Evolutionary conservation across 2,113 vertebrate species (phyloP).

Genomic region (Periophthalmus modestus): DNA sequence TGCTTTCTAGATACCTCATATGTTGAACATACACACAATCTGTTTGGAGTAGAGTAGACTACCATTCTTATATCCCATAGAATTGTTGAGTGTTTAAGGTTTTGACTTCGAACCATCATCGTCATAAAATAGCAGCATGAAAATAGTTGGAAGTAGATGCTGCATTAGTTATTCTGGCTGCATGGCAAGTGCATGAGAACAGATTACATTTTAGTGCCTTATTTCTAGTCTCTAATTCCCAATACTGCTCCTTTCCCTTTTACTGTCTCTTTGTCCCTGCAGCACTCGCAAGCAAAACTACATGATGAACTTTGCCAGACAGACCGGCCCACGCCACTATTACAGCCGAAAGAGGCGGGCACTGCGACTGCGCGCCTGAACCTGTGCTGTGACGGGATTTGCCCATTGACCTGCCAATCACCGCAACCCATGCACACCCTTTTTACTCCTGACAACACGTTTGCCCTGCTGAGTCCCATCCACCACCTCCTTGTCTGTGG

Average conservation of each 20-base stretch:
- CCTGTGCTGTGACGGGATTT: slow-evolving; percentile 58
- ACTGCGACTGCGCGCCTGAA: slow-evolving; percentile 88
- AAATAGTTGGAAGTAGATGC: slow-evolving; percentile 29
- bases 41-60: slow-evolving; percentile 41
- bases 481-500: slow-evolving; percentile 50
- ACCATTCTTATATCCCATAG: slow-evolving; percentile 40
- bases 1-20: slow-evolving; percentile 49
- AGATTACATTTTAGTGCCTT: slow-evolving; percentile 15
- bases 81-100: slow-evolving; percentile 81
- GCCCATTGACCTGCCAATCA: slow-evolving; percentile 68
- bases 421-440: slow-evolving; percentile 46
- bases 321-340: slow-evolving; percentile 95
- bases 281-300: slow-evolving; percentile 99
- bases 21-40: slow-evolving; percentile 36
- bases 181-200: slow-evolving; percentile 44
- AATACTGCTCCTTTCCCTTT: slow-evolving; percentile 42
- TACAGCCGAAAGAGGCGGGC: slow-evolving; percentile 97
- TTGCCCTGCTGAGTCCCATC: slow-evolving; percentile 51
- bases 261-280: slow-evolving; percentile 68
- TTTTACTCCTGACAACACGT: slow-evolving; percentile 53
- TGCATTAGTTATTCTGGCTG: slow-evolving; percentile 40
- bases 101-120: slow-evolving; percentile 55
- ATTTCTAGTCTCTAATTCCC: slow-evolving; percentile 55
- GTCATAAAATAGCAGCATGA: slow-evolving; percentile 61
- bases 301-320: slow-evolving; percentile 99